Base-by-base conservation (phyloP, 2,797 vertebrate genomes). In the Hyperoplus lanceolatus region DNA sequence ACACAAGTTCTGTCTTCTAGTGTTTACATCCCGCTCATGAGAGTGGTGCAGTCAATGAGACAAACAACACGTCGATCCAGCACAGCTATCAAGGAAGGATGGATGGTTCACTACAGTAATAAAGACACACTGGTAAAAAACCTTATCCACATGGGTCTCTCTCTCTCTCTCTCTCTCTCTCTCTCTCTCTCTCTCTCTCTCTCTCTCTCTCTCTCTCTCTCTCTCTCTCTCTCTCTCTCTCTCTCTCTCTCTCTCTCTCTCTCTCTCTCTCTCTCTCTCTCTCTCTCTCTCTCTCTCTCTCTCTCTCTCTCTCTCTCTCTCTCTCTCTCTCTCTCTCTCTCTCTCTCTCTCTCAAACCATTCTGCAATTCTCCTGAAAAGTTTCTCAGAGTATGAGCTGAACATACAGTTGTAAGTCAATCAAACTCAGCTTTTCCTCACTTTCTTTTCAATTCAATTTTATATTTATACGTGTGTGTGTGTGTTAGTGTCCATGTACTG, bases 31-130 rank as follows among this genome's bases (percentile, higher is more conserved):
- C 97, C 97, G 0, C 89, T 98, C 43, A 98, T 98, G 97, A 95
- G 97, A 73, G 97, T 98, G 72, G 97, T 98, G 3, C 97, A 98
- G 92, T 98, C 97, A 0, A 94, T 98, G 78, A 92, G 97, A 43
- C 97, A 98, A 87, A 98, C 97, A 1, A 97, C 96, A 0, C 95
- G 97, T 2, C 96, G 96, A n/a, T 97, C 97, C 56, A 97, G 97
- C 82, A 97, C 95, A 0, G 91, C 97, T 0, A 94, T 98, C 73
- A 97, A 97, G 43, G 97, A 98, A 88, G 97, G 97, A 42, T 98
- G 97, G 97, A 93, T 98, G 94, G 97, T 98, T 81, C 97, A 98
- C 91, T 98, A 97, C 93, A 98, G 96, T 91, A 97, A 96, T 86
- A 97, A 97, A 92, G 97, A 98, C 92, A 96, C 96, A 8, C 92